Evolutionary conservation across 2,888 invertebrate genomes (phyloP).

Genomic region (Plebejus anna): DNA sequence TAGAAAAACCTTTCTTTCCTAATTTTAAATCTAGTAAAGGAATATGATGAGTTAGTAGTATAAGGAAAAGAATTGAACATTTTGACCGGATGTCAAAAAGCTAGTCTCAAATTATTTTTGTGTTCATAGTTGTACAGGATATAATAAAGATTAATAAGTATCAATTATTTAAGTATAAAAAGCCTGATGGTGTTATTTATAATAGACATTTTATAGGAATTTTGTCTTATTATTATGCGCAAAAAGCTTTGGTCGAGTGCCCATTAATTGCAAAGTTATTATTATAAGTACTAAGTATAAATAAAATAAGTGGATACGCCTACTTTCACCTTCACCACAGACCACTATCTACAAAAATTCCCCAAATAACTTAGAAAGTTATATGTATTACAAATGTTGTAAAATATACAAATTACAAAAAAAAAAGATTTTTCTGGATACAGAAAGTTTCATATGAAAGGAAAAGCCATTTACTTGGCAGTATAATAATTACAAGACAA

Average conservation of each 20-base stretch:
- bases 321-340: not conserved
- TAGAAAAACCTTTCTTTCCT: not conserved
- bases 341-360: not conserved
- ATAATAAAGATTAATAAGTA: not conserved
- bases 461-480: not conserved
- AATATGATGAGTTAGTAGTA: conserved; percentile 55
- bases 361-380: not conserved
- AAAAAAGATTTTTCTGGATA: not conserved
- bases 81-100: conserved; percentile 65
- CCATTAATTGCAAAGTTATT: not conserved
- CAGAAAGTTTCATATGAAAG: not conserved
- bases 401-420: not conserved
- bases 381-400: not conserved
- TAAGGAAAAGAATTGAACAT: not conserved
- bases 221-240: not conserved
- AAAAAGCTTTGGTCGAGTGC: conserved; percentile 21
- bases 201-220: not conserved
- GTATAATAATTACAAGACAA: not conserved
- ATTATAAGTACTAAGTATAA: not conserved
- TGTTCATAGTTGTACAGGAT: conserved; percentile 4
- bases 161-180: not conserved
- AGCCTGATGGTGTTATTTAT: not conserved
- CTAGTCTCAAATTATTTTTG: conserved; percentile 66
- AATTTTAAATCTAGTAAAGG: conserved; percentile 62
- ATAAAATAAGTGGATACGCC: not conserved